These are phyloP conservation scores for Isoperla grammatica DNA, from an alignment of 2,888 invertebrate genomes.

Conservation along the genomic window DNA sequence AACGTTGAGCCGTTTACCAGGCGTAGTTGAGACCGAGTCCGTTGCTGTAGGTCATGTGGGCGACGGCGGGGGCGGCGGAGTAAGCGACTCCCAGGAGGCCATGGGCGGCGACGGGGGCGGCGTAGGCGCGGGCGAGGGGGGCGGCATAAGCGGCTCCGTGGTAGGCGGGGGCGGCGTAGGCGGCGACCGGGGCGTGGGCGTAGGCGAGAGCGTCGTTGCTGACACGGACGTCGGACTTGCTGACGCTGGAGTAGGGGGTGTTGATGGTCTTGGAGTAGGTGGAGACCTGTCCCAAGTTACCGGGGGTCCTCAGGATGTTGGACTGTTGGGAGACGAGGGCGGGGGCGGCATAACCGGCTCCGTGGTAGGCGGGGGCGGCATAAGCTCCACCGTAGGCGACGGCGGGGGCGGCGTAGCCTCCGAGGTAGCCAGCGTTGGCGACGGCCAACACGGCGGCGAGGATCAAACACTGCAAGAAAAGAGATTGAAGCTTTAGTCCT, in stretches of 20 bases:
- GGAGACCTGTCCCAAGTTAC: constrained; percentile 62
- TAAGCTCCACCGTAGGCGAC: neutral
- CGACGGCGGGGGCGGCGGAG: constrained; percentile 40
- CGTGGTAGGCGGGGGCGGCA: constrained; percentile 5
- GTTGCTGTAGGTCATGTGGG: constrained; percentile 50
- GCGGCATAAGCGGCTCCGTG: constrained; percentile 52
- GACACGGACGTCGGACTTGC: constrained; percentile 11
- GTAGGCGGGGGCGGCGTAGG: constrained; percentile 42
- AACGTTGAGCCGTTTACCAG: constrained; percentile 7
- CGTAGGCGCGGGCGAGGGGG: constrained; percentile 30
- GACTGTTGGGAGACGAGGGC: constrained; percentile 48
- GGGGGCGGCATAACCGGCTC: constrained; percentile 5
- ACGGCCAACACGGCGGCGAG: constrained; percentile 10
- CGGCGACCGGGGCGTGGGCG: constrained; percentile 43
- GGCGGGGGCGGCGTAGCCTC: constrained; percentile 11
- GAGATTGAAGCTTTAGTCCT: too few species aligned
- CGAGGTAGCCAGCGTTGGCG: constrained; percentile 24
- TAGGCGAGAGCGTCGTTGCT: constrained; percentile 41
- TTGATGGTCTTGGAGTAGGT: constrained; percentile 65
- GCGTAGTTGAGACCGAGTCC: constrained; percentile 26
- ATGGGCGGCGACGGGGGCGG: constrained; percentile 23
- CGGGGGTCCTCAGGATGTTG: constrained; percentile 57
- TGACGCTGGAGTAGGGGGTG: constrained; percentile 23
- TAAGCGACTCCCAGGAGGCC: constrained; percentile 30
- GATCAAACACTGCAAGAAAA: constrained; percentile 6